Evolutionary conservation across 1,140 invertebrate species (phyloP), one percentile per base, ranked within the genome.

Genomic region (Carposina sasakii): DNA sequence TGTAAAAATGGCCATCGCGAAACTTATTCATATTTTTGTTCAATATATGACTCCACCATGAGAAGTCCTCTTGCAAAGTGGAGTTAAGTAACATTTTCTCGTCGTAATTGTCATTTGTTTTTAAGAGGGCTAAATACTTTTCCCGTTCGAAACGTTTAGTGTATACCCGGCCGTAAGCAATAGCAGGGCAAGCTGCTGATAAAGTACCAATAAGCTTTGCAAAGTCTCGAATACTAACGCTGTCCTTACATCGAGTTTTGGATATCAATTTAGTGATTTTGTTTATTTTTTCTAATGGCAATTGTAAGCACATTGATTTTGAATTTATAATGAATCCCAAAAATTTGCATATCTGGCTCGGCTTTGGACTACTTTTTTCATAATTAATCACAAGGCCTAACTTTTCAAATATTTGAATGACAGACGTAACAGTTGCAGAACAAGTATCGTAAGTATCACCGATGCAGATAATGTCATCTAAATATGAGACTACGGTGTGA

Each of bases 1-100:
- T n/a, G 16, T n/a, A 28, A 15, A 33, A 61, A 16, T 53, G 31
- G 8, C 21, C 13, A 6, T 21, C 22, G 4, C 26, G 43, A 30
- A 64, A 54, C 30, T 54, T 45, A 13, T 54, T 58, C 12, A 15
- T 30, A 15, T 28, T 33, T n/a, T n/a, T n/a, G n/a, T 37, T 28
- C 34, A 22, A 12, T 17, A 70, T 54, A 48, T 66, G 50, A 20
- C 21, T 3, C 67, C 67, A 73, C 69, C 67, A 76, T 2, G 39
- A 6, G 15, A 73, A 57, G 34, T 58, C 55, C 30, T 23, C 24
- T 40, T 41, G 23, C 15, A 48, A 24, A 0, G 15, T 15, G 19
- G 20, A 2, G 6, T 20, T 12, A 2, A 48, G n/a, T 9, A 3
- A 22, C 40, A 51, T 57, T 31, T 8, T 17, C 4, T 22, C 26